Conservation (phyloP, 2,888 invertebrate species). For the Xestia ashworthii region DNA sequence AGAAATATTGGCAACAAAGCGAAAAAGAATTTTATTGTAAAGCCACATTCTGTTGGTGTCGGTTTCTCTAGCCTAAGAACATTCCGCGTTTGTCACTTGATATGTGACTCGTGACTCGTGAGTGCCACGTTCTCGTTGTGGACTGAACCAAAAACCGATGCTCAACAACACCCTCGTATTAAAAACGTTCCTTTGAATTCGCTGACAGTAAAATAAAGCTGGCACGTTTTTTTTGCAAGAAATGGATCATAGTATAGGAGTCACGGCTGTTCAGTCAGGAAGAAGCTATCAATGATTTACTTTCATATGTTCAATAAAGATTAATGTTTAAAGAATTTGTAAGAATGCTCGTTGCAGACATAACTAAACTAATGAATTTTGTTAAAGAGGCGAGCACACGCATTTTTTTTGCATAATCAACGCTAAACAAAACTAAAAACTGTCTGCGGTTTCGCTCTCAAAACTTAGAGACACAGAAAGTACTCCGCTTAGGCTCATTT, state of each 20-base stretch:
- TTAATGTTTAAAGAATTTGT: neutral
- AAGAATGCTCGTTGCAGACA: neutral
- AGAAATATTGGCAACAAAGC: slow-evolving; percentile 63
- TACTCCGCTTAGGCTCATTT: slow-evolving; percentile 27
- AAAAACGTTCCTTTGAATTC: slow-evolving; percentile 38
- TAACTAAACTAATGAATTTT: neutral
- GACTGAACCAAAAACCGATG: slow-evolving; percentile 52
- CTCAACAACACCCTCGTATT: slow-evolving; percentile 46
- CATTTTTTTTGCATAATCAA: slow-evolving; percentile 7
- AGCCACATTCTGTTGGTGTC: slow-evolving; percentile 60
- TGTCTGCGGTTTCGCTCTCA: slow-evolving; percentile 16
- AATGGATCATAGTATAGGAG: neutral
- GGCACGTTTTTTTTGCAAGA: neutral
- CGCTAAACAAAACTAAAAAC: slow-evolving; percentile 14
- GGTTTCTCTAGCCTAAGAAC: slow-evolving; percentile 62
- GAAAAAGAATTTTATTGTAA: slow-evolving; percentile 62
- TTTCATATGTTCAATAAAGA: neutral
- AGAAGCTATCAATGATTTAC: neutral
- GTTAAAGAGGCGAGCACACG: neutral
- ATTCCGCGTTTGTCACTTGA: slow-evolving; percentile 63
- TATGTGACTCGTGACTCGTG: slow-evolving; percentile 56
- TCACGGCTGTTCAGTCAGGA: neutral
- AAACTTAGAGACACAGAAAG: slow-evolving; percentile 31
- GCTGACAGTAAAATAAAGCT: slow-evolving; percentile 31
- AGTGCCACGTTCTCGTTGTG: slow-evolving; percentile 51